phyloP scores from a whole-genome alignment of 2,797 vertebrate genomes.

The Carapus acus region DNA sequence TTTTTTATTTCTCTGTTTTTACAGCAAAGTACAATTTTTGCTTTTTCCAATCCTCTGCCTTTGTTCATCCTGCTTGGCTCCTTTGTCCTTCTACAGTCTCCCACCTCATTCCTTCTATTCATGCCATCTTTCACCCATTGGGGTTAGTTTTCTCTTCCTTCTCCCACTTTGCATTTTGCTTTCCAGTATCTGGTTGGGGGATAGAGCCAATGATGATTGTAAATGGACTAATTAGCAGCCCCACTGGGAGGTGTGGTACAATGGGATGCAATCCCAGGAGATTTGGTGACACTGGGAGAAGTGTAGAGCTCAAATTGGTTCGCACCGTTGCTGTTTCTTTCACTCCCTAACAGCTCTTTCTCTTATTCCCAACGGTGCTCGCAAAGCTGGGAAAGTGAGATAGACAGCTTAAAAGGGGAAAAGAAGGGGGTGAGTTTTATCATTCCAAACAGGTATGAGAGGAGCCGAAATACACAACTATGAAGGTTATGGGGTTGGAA shows the following conservation, averaged over 20 bases:
- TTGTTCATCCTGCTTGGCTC: conserved; percentile 5
- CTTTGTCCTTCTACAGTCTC: conserved; percentile 34
- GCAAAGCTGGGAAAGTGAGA: conserved; percentile 41
- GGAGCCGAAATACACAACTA: conserved; percentile 47
- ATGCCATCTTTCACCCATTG: conserved; percentile 17
- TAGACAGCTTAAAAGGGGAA: conserved; percentile 47
- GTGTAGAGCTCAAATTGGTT: conserved; percentile 35
- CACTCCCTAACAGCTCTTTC: conserved; percentile 38
- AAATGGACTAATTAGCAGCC: conserved; percentile 81
- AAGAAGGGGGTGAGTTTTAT: conserved; percentile 45
- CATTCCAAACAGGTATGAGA: conserved; percentile 61
- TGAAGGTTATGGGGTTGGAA: conserved; percentile 51
- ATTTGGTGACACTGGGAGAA: conserved; percentile 64
- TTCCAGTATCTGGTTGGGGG: conserved; percentile 52
- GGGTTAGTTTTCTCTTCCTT: conserved; percentile 27
- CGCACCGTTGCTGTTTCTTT: conserved; percentile 22
- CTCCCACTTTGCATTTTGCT: conserved; percentile 15
- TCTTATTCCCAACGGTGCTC: conserved; percentile 40
- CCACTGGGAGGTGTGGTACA: conserved; percentile 70
- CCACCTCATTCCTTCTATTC: conserved; percentile 32
- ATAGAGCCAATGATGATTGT: conserved; percentile 76
- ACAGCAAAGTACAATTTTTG: neutral
- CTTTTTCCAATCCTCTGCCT: conserved; percentile 1
- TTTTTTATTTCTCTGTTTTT: too few species aligned
- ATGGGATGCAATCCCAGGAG: conserved; percentile 71